Conservation (phyloP, 2,888 invertebrate genomes). For the Hirtodrosophila alboralis region DNA sequence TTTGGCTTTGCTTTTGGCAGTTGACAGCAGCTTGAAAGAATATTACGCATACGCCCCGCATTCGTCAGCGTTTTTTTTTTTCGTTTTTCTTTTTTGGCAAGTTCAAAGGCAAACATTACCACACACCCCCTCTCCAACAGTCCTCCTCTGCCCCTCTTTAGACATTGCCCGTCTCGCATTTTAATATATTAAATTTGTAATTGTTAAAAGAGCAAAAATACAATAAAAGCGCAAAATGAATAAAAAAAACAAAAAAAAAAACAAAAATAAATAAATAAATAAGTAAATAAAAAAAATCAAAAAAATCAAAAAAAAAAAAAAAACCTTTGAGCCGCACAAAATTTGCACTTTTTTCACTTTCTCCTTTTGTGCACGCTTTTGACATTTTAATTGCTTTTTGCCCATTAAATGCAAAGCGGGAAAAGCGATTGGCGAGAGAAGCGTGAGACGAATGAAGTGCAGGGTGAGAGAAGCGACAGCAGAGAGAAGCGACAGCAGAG, state of each 20-base stretch:
- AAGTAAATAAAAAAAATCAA: slow-evolving; percentile 19
- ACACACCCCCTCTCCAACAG: accelerated
- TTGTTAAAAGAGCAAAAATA: slow-evolving; percentile 55
- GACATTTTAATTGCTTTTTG: slow-evolving; percentile 79
- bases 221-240: slow-evolving; percentile 17
- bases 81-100: slow-evolving; percentile 24
- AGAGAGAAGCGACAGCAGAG: slow-evolving; percentile 4
- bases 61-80: neutral
- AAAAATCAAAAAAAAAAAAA: slow-evolving; percentile 28
- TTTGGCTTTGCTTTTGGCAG: slow-evolving; percentile 18
- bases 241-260: slow-evolving; percentile 28
- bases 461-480: neutral
- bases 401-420: slow-evolving; percentile 62
- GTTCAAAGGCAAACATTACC: slow-evolving; percentile 49
- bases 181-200: slow-evolving; percentile 36
- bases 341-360: slow-evolving; percentile 76
- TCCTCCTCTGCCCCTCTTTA: neutral
- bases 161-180: slow-evolving; percentile 31
- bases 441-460: no score
- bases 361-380: slow-evolving; percentile 79
- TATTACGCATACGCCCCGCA: slow-evolving; percentile 53
- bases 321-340: slow-evolving; percentile 45
- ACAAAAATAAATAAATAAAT: slow-evolving; percentile 19
- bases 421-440: slow-evolving; percentile 13
- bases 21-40: slow-evolving; percentile 28